phyloP scores from a whole-genome alignment of 2,797 vertebrate genomes.

The Enteromius argenteus region DNA sequence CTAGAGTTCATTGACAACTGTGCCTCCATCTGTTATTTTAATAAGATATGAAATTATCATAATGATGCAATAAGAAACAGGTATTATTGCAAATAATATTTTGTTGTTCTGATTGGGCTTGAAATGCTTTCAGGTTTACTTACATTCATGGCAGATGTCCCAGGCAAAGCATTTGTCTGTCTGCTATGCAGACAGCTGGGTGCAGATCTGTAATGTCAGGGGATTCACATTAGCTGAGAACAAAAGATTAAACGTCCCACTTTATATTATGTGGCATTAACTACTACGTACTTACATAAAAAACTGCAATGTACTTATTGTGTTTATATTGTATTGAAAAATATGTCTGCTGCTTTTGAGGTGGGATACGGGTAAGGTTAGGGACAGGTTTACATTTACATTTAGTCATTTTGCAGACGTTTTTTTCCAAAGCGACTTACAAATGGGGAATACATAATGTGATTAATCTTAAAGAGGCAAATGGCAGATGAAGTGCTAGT shows the following conservation, averaged over 20 bases:
- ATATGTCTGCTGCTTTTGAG: background rate
- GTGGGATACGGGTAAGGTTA: background rate
- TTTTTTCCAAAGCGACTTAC: too few species aligned
- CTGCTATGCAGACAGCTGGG: conserved; percentile 74
- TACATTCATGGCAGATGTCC: conserved; percentile 76
- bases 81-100: background rate
- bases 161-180: conserved; percentile 78
- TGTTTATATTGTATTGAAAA: background rate
- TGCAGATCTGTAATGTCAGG: conserved; percentile 69
- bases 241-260: background rate
- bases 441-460: too few species aligned
- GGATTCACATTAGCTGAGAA: background rate
- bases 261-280: background rate
- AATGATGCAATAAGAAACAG: background rate
- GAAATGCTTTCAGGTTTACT: conserved; percentile 57
- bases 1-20: conserved; percentile 78
- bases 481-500: too few species aligned
- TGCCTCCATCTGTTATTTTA: conserved; percentile 42
- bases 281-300: background rate
- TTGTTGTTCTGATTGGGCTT: background rate
- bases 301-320: background rate
- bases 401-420: too few species aligned
- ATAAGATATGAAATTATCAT: background rate
- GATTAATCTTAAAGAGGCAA: too few species aligned
- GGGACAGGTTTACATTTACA: background rate